Evolutionary conservation across 2,113 vertebrate species (phyloP), one percentile per base, ranked within the genome.

Genomic region (Chaetura pelagica): DNA sequence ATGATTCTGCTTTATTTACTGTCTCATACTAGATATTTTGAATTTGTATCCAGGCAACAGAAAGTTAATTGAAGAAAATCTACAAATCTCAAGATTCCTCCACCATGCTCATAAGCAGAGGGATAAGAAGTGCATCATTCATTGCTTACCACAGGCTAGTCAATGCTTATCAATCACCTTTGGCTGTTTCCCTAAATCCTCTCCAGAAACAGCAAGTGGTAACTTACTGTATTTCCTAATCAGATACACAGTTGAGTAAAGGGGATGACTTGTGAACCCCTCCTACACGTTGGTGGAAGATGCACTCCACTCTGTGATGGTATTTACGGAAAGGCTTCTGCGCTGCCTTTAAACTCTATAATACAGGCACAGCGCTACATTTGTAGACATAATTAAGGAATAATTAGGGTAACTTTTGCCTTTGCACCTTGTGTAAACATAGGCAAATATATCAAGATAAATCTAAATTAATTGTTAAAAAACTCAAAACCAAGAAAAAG

Each of bases 1-100:
- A 78, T 73, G 2, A 59, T 87, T 94, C 49, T 69, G 6, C 40
- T 92, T 93, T 82, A 38, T 90, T 77, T 87, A 54, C n/a, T 81
- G 40, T 90, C 94, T 79, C 35, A 34, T 64, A 69, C 22, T 87
- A 92, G 57, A 40, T 9, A 78, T 91, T 93, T 89, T 35, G 82
- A 40, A 75, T 90, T 89, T 76, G 78, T 89, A 93, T 93, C 81
- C 74, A 91, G 52, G 87, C 93, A 96, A 95, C 91, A 91, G 80
- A 82, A 94, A 94, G 64, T 94, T 89, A 89, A 91, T 87, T 92
- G 66, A 79, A 79, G 71, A 76, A 79, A 94, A 83, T 76, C 35
- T 44, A 54, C 35, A 38, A 59, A 82, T 84, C 62, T 90, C 26
- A 82, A 62, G 42, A 84, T 72, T 87, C 21, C 5, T 61, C 20